Evolutionary conservation across 2,888 invertebrate genomes (phyloP).

Genomic region (Apamea crenata): DNA sequence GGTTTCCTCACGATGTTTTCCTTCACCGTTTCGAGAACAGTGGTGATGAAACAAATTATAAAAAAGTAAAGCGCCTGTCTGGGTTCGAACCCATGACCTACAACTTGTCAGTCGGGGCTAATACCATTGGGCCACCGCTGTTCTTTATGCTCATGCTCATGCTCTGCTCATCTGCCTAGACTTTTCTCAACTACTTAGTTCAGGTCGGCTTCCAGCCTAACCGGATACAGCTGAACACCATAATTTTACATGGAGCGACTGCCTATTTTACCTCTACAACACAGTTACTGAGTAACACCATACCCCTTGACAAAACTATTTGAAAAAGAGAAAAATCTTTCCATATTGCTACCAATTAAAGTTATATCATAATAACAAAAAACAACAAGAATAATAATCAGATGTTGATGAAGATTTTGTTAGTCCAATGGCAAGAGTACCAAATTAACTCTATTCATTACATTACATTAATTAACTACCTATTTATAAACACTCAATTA

Average conservation of each 20-base stretch:
- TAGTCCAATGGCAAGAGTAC: not conserved
- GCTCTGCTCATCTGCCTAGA: too few species aligned
- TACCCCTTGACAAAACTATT: not conserved
- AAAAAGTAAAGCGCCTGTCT: too few species aligned
- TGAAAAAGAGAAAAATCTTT: not conserved
- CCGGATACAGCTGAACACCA: not conserved
- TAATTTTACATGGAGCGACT: not conserved
- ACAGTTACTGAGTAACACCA: not conserved
- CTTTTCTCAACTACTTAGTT: too few species aligned
- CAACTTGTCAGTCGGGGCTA: too few species aligned
- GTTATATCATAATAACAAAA: not conserved
- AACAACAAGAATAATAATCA: too few species aligned
- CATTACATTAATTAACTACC: constrained; percentile 15
- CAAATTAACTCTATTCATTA: not conserved
- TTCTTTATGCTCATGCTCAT: too few species aligned
- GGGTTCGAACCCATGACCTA: too few species aligned
- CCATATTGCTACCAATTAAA: not conserved
- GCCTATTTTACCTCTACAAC: not conserved
- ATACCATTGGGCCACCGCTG: too few species aligned
- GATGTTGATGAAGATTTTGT: not conserved
- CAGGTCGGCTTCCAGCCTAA: not conserved
- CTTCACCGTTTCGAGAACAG: too few species aligned
- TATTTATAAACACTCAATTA: constrained; percentile 4
- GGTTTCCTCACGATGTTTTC: too few species aligned
- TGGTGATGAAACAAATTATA: too few species aligned